These are phyloP conservation scores for Porites evermanni DNA, from an alignment of 92 coral and sea anemone genomes.

Conservation along the genomic window DNA sequence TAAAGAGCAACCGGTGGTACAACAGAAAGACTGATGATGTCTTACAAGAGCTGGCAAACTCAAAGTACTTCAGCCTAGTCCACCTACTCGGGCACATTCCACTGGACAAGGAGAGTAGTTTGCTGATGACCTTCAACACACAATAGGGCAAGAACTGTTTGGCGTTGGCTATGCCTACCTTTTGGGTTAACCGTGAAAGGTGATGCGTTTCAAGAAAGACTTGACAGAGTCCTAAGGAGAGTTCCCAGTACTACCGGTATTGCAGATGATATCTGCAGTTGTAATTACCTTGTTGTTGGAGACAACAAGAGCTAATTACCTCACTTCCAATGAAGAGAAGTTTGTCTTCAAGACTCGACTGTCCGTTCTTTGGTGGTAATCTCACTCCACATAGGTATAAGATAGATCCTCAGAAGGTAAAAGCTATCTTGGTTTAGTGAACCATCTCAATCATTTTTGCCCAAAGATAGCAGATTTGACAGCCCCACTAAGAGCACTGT, in stretches of 20 bases:
- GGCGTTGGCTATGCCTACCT: not conserved
- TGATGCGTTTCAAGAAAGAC: too few species aligned
- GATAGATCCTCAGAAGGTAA: conserved; percentile 18
- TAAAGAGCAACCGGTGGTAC: conserved; percentile 56
- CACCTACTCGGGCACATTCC: conserved; percentile 52
- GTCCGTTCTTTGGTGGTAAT: conserved; percentile 15
- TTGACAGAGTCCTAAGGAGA: too few species aligned
- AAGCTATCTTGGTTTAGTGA: conserved; percentile 1
- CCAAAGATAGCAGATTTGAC: conserved; percentile 17
- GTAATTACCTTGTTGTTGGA: too few species aligned
- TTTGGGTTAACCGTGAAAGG: not conserved
- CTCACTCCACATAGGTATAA: conserved; percentile 12
- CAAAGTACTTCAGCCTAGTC: conserved; percentile 65
- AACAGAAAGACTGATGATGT: conserved; percentile 61
- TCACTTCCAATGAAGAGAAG: conserved; percentile 12
- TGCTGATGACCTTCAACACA: conserved; percentile 5
- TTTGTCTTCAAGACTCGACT: conserved; percentile 3
- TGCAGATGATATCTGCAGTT: conserved; percentile 1
- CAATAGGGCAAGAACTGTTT: not conserved
- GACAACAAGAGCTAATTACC: not conserved
- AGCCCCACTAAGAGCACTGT: conserved; percentile 11
- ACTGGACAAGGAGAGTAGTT: not conserved
- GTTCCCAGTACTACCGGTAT: not conserved
- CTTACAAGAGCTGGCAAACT: conserved; percentile 34
- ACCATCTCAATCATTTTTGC: not conserved